Percentiles rank a stretch among this genome's conserved stretches.
These are phyloP conservation scores for Falcaria lacertinaria DNA, from an alignment of 2,888 invertebrate species.

Conservation along the genomic window DNA sequence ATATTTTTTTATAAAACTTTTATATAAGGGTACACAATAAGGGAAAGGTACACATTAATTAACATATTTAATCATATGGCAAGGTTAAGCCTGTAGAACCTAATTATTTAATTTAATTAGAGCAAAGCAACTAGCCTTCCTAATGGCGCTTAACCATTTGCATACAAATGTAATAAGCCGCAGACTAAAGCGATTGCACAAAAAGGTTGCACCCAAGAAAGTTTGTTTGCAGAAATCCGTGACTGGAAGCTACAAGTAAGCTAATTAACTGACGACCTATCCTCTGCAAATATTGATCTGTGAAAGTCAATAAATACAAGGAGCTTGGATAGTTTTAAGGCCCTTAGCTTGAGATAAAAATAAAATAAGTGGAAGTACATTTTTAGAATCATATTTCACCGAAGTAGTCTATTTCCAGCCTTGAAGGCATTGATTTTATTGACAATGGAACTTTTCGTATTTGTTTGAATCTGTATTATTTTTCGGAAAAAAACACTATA, in stretches of 20 bases:
- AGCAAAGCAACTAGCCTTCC: background rate
- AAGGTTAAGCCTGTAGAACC: too few species aligned
- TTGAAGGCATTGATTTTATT: too few species aligned
- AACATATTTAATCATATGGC: too few species aligned
- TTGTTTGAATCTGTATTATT: too few species aligned
- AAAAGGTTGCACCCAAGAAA: conserved; percentile 25
- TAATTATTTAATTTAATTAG: background rate
- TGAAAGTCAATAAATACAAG: conserved; percentile 24
- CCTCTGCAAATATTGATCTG: conserved; percentile 16
- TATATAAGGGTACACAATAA: too few species aligned
- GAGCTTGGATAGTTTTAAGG: conserved; percentile 23
- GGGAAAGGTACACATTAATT: too few species aligned
- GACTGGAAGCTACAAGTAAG: conserved; percentile 25
- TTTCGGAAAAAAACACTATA: too few species aligned
- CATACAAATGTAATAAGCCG: conserved; percentile 35
- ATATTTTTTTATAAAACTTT: too few species aligned
- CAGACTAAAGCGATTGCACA: conserved; percentile 29
- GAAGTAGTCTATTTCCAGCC: too few species aligned
- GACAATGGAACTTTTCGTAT: too few species aligned
- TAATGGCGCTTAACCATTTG: conserved; percentile 22
- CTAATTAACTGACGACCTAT: conserved; percentile 32
- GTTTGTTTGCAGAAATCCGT: conserved; percentile 11
- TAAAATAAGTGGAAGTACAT: conserved; percentile 4
- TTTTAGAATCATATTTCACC: too few species aligned
- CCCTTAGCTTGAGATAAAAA: conserved; percentile 22